Evolutionary conservation across 2,888 invertebrate species (phyloP), one percentile per base, ranked within the genome.

Genomic region (Drosophila paucipuncta): DNA sequence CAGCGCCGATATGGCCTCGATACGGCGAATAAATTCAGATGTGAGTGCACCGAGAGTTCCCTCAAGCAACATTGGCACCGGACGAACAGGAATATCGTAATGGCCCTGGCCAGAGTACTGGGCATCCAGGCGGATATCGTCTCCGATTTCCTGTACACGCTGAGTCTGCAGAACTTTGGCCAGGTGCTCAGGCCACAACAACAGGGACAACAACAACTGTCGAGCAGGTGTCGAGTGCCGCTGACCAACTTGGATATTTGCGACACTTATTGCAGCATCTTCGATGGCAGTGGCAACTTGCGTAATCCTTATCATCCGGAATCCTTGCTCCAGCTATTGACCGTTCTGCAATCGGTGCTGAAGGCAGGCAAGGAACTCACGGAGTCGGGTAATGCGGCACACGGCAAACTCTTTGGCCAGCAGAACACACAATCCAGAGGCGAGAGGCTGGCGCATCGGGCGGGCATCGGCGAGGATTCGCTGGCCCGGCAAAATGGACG

Each of bases 101-200:
- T 54, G n/a, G 54, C 63, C 0, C 1, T 82, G 49, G 62, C 60
- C 9, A 16, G 31, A 1, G n/a, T 18, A 0, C 22, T 74, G 7
- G 37, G 62, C 0, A 18, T 71, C 0, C 69, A 54, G 2, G 25
- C 39, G 2, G 66, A 68, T 2, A 43, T 13, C 4, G 43, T 73
- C 13, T 53, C 58, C 6, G 68, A 84, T 33, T 84, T 78, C n/a
- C 67, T 84, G 13, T 68, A 67, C 37, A 22, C 54, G 2, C 43
- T 84, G 13, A 76, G 76, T 9, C 25, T 79, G 54, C 83, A 79
- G 67, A 85, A 82, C 28, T 82, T 82, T 39, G 18, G 43, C 3
- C 30, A 9, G n/a, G 55, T 82, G 4, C 31, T 82, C 31, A 39
- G 55, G 4, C 76, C 85, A 0, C 10, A 4, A 1, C n/a, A n/a